Conservation (phyloP, 2,888 invertebrate genomes). For the Geophilus truncorum region DNA sequence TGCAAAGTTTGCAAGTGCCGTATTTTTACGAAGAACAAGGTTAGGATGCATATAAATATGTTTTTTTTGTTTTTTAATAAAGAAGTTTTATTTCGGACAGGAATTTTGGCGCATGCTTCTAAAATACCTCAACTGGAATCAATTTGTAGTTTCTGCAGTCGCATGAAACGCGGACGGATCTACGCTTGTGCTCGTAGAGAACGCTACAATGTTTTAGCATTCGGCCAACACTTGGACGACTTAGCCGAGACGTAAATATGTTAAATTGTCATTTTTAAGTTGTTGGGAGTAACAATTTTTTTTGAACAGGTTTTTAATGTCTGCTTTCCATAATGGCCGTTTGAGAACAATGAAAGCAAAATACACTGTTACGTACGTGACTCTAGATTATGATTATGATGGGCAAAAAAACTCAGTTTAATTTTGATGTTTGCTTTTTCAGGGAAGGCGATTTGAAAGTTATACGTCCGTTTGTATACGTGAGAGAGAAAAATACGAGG, state of each 20-base stretch:
- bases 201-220: conserved; percentile 78
- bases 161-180: conserved; percentile 66
- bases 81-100: no score
- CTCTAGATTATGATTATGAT: not conserved
- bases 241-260: conserved; percentile 58
- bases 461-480: conserved; percentile 73
- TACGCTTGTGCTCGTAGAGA: conserved; percentile 69
- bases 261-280: not conserved
- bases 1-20: conserved; percentile 65
- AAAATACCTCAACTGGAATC: conserved; percentile 50
- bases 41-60: no score
- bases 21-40: conserved; percentile 69
- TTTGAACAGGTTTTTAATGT: conserved; percentile 64
- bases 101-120: conserved; percentile 54
- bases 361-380: conserved; percentile 64
- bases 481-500: conserved; percentile 67
- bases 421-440: not conserved
- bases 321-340: conserved; percentile 73
- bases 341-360: conserved; percentile 70
- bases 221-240: conserved; percentile 81
- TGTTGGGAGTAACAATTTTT: conserved; percentile 39
- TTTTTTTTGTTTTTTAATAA: no score
- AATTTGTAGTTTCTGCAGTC: conserved; percentile 67
- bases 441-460: conserved; percentile 6
- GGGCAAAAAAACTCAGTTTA: not conserved